phyloP scores from a whole-genome alignment of 2,888 invertebrate genomes.

The Lycaena phlaeas region DNA sequence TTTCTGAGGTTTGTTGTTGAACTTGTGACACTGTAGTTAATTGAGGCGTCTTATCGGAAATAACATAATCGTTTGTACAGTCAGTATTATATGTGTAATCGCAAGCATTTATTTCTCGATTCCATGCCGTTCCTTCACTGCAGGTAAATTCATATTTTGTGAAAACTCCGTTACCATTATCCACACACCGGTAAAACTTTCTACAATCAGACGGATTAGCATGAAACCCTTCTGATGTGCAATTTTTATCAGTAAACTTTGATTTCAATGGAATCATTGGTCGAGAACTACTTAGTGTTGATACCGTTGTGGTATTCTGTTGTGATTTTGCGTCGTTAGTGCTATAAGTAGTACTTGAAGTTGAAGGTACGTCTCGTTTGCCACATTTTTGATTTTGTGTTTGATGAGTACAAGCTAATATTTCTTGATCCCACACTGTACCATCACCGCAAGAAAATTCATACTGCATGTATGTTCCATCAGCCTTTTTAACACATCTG shows the following conservation, averaged over 20 bases:
- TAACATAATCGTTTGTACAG: not conserved
- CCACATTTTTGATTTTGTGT: too few species aligned
- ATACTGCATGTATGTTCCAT: too few species aligned
- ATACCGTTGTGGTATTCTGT: slow-evolving; percentile 6
- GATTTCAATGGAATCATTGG: not conserved
- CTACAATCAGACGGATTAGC: slow-evolving; percentile 79
- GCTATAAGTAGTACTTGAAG: too few species aligned
- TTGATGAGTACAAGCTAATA: too few species aligned
- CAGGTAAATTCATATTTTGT: slow-evolving; percentile 81
- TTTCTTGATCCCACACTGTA: too few species aligned
- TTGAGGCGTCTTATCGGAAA: not conserved
- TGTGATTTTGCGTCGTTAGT: too few species aligned
- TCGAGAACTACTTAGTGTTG: not conserved
- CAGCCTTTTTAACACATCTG: too few species aligned
- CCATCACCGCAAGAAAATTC: too few species aligned
- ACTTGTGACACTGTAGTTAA: not conserved
- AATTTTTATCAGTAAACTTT: slow-evolving; percentile 28
- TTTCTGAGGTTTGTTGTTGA: not conserved
- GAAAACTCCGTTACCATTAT: slow-evolving; percentile 71
- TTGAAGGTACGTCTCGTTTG: too few species aligned
- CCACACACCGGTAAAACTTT: slow-evolving; percentile 85
- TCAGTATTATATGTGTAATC: not conserved
- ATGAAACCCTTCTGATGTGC: slow-evolving; percentile 77
- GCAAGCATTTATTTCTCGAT: slow-evolving; percentile 55
- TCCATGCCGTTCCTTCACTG: slow-evolving; percentile 85